Evolutionary conservation across 2,888 invertebrate genomes (phyloP).

Genomic region (Lasioglossum pauxillum): DNA sequence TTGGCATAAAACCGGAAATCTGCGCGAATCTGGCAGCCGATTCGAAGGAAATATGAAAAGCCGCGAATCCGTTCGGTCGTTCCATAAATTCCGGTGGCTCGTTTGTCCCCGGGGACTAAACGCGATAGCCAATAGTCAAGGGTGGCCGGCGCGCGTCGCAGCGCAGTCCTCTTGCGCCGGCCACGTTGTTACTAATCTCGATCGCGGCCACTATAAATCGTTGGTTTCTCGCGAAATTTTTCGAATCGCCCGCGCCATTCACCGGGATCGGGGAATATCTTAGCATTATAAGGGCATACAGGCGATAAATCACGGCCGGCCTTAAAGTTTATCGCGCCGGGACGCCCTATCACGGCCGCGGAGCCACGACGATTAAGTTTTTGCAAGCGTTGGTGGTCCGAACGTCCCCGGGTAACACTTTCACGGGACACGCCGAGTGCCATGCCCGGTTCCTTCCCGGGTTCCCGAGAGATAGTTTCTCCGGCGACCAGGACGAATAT

Average conservation of each 20-base stretch:
- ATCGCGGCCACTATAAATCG: constrained; percentile 56
- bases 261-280: constrained; percentile 52
- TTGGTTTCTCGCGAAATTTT: constrained; percentile 1
- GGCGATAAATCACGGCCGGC: constrained; percentile 54
- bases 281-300: constrained; percentile 61
- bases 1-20: not conserved
- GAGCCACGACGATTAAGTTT: constrained; percentile 68
- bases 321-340: constrained; percentile 65
- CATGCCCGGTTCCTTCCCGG: constrained; percentile 51
- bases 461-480: constrained; percentile 72
- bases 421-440: constrained; percentile 56
- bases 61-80: constrained; percentile 12
- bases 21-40: not conserved
- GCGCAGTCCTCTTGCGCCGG: constrained; percentile 22
- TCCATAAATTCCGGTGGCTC: constrained; percentile 54
- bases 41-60: constrained; percentile 43
- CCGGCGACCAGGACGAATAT: constrained; percentile 71
- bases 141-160: not conserved
- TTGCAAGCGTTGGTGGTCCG: constrained; percentile 70
- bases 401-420: constrained; percentile 64
- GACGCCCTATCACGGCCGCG: constrained; percentile 60
- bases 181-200: constrained; percentile 59
- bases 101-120: constrained; percentile 39
- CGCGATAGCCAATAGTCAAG: constrained; percentile 38
- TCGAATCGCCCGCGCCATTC: not conserved